phyloP scores from a whole-genome alignment of 2,797 vertebrate genomes.

The Choloepus didactylus region DNA sequence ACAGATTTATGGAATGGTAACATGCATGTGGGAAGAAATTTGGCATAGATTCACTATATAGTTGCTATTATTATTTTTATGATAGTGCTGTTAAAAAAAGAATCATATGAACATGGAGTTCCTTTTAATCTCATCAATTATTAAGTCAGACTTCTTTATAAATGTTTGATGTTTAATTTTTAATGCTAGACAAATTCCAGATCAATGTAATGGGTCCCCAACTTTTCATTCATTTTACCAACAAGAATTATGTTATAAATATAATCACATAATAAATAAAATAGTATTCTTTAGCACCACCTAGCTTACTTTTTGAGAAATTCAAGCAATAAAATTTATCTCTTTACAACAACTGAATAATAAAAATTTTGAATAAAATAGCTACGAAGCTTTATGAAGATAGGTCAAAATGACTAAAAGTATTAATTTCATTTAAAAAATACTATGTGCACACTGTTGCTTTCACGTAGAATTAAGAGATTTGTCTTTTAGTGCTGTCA shows the following conservation, averaged over 20 bases:
- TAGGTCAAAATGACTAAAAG: slow-evolving; percentile 19
- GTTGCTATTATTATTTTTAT: not conserved
- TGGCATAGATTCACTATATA: not conserved
- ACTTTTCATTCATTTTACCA: slow-evolving; percentile 49
- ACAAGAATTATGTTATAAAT: slow-evolving; percentile 53
- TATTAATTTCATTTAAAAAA: slow-evolving; percentile 13
- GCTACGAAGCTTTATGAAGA: not conserved
- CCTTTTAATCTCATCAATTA: not conserved
- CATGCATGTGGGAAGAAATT: not conserved
- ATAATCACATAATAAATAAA: slow-evolving; percentile 56
- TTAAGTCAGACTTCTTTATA: not conserved
- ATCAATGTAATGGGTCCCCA: not conserved
- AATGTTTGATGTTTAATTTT: not conserved
- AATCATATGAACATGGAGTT: not conserved
- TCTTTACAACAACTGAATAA: not conserved
- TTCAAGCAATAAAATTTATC: slow-evolving; percentile 48
- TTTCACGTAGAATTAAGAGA: not conserved
- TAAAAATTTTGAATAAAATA: not conserved
- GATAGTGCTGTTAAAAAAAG: not conserved
- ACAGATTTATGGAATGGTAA: not conserved
- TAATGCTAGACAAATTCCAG: not conserved
- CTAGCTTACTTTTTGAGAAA: slow-evolving; percentile 84
- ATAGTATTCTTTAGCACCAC: slow-evolving; percentile 86
- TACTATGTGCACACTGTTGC: not conserved
- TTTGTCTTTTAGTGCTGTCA: not conserved